These are phyloP conservation scores for Ylistrum balloti DNA, from an alignment of 1,140 invertebrate genomes.

Conservation along the genomic window DNA sequence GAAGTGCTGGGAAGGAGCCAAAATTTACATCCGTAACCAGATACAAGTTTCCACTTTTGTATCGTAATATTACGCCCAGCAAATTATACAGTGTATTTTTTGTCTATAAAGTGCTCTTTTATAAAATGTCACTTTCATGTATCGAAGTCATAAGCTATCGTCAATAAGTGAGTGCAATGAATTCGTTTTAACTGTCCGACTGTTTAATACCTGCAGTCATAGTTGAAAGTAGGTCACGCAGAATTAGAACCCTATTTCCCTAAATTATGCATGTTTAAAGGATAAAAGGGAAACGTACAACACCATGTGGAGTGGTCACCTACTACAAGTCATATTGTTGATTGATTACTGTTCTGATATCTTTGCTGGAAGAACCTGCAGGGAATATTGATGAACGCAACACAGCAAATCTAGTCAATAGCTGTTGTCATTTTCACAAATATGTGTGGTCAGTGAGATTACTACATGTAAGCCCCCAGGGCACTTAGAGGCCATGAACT, in stretches of 20 bases:
- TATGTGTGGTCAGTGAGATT: conserved; percentile 30
- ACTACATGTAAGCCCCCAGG: background rate
- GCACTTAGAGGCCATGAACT: conserved; percentile 12
- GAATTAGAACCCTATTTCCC: conserved; percentile 9
- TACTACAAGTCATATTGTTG: background rate
- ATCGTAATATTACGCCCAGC: background rate
- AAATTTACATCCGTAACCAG: conserved; percentile 31
- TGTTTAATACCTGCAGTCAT: background rate
- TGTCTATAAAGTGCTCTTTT: background rate
- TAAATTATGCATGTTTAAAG: conserved; percentile 27
- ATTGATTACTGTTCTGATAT: background rate
- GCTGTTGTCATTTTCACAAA: conserved; percentile 38
- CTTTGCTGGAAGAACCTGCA: too few species aligned
- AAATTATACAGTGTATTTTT: background rate
- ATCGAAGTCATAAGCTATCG: background rate
- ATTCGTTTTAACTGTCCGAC: background rate
- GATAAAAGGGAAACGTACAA: background rate
- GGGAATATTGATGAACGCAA: background rate
- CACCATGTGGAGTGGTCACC: background rate
- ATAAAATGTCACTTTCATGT: background rate
- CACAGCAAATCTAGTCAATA: background rate
- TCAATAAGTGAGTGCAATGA: background rate
- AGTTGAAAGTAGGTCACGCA: background rate
- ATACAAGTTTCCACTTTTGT: conserved; percentile 27
- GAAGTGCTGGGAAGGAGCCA: conserved; percentile 31